Percentiles rank a stretch among this genome's conserved stretches.
phyloP scores from a whole-genome alignment of 2,797 vertebrate genomes.

The Pelochelys cantorii region DNA sequence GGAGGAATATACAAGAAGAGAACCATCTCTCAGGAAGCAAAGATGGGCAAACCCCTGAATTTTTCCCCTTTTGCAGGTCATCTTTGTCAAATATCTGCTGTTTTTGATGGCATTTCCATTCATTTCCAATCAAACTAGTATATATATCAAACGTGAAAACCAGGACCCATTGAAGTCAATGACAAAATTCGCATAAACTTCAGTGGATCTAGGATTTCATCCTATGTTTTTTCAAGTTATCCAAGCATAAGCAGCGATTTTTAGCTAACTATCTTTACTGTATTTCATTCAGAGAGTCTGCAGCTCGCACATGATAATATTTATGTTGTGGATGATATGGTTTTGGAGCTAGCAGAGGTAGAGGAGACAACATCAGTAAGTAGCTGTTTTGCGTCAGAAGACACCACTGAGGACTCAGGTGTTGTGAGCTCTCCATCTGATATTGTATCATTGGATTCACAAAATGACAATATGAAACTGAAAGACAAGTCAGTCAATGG shows the following conservation, averaged over 20 bases:
- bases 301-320: slow-evolving; percentile 49
- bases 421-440: slow-evolving; percentile 88
- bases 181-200: not conserved
- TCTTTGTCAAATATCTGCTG: not conserved
- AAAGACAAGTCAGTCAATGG: slow-evolving; percentile 74
- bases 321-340: slow-evolving; percentile 56
- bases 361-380: slow-evolving; percentile 79
- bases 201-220: not conserved
- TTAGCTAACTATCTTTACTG: slow-evolving; percentile 58
- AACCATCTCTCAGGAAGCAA: not conserved
- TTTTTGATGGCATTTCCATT: not conserved
- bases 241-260: not conserved
- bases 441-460: slow-evolving; percentile 85
- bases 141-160: not conserved
- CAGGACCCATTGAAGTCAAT: not conserved
- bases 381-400: slow-evolving; percentile 81
- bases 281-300: slow-evolving; percentile 77
- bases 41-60: not conserved
- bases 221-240: not conserved
- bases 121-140: not conserved
- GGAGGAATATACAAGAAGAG: not conserved
- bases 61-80: not conserved
- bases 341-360: slow-evolving; percentile 59
- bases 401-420: slow-evolving; percentile 80
- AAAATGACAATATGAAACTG: slow-evolving; percentile 78